Conservation (phyloP, 1,140 invertebrate species). For the Drosophila chauvacae region DNA sequence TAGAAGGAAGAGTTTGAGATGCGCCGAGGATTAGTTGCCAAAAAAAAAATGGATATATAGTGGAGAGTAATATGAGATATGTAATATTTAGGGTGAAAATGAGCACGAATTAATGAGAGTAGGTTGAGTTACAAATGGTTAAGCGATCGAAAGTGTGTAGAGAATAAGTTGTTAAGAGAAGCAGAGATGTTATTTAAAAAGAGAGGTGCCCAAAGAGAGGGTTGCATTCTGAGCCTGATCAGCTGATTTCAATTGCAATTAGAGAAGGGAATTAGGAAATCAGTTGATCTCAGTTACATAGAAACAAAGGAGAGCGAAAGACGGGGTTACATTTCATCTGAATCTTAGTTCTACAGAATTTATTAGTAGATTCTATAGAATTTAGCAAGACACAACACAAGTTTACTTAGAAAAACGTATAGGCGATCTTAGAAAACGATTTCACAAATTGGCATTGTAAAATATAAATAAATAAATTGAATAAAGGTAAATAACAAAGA, state of each 20-base stretch:
- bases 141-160: slow-evolving; percentile 24
- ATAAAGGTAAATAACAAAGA: slow-evolving; percentile 6
- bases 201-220: not conserved
- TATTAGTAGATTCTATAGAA: not conserved
- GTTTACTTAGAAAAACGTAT: not conserved
- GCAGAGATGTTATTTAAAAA: not conserved
- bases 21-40: slow-evolving; percentile 48
- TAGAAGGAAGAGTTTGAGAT: slow-evolving; percentile 19
- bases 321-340: slow-evolving; percentile 9
- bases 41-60: slow-evolving; percentile 17
- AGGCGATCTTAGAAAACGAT: not conserved
- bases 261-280: too few species aligned
- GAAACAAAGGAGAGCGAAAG: not conserved
- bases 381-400: too few species aligned
- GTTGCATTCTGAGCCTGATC: not conserved
- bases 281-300: not conserved
- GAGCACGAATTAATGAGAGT: slow-evolving; percentile 3
- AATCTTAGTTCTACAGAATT: slow-evolving; percentile 2
- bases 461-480: slow-evolving; percentile 9
- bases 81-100: slow-evolving; percentile 12
- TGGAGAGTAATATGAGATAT: not conserved
- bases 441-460: slow-evolving; percentile 49
- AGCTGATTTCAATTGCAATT: not conserved
- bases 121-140: slow-evolving; percentile 26
- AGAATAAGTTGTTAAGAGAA: slow-evolving; percentile 21